Evolutionary conservation across 2,113 vertebrate species (phyloP).

Genomic region (Carlito syrichta): DNA sequence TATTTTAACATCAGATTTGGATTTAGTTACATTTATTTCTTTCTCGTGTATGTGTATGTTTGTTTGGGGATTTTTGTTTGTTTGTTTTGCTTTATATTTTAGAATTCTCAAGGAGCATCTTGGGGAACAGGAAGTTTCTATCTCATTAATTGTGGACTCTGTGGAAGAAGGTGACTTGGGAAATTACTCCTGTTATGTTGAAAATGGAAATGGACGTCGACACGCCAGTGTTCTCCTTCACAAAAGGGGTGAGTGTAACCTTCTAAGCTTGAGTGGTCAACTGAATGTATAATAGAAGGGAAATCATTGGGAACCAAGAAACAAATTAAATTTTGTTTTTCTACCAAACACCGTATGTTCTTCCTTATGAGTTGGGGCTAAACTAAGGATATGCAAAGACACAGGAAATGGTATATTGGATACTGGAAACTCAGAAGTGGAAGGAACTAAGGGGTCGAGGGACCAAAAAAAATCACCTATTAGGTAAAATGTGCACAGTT

Average conservation of each 20-base stretch:
- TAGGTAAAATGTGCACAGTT: no score
- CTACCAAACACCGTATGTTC: no score
- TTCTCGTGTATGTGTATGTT: conserved; percentile 4
- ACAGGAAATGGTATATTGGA: no score
- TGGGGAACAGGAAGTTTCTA: conserved; percentile 96
- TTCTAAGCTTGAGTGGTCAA: background rate
- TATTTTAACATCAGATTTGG: conserved; percentile 50
- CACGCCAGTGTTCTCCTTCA: conserved; percentile 95
- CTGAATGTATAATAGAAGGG: background rate
- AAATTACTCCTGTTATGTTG: conserved; percentile 98
- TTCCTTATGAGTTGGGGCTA: no score
- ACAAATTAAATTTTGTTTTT: background rate
- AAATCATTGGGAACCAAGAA: background rate
- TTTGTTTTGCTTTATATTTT: conserved; percentile 71
- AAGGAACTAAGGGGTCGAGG: no score
- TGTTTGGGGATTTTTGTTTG: conserved; percentile 62
- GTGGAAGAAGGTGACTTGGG: conserved; percentile 96
- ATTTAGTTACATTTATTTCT: conserved; percentile 48
- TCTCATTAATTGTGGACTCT: conserved; percentile 94
- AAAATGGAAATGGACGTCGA: conserved; percentile 95
- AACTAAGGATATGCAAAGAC: no score
- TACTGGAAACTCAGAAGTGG: no score
- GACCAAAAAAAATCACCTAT: no score
- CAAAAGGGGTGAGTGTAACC: conserved; percentile 89
- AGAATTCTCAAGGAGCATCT: conserved; percentile 96